phyloP scores from a whole-genome alignment of 1,140 invertebrate species.

The Heliconius himera region DNA sequence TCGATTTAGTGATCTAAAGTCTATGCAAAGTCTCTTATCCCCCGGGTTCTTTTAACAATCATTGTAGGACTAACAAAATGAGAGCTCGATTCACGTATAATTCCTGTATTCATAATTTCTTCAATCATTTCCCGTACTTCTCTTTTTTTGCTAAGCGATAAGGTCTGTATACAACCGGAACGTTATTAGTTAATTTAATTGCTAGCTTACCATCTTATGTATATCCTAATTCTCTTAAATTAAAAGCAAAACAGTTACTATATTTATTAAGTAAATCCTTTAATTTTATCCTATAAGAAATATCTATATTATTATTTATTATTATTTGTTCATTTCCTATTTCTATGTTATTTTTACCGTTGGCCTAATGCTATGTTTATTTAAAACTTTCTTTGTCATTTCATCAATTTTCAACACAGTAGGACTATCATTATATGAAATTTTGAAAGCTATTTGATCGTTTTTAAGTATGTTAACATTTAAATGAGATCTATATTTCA shows the following conservation, averaged over 20 bases:
- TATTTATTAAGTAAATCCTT: background rate
- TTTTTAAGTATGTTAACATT: too few species aligned
- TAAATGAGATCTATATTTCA: too few species aligned
- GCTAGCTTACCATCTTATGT: background rate
- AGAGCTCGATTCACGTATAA: conserved; percentile 12
- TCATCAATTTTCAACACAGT: too few species aligned
- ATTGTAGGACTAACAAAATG: conserved; percentile 9
- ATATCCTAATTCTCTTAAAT: conserved; percentile 11
- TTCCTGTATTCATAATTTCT: background rate
- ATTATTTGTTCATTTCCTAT: background rate
- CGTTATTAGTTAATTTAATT: background rate
- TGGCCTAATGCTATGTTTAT: background rate
- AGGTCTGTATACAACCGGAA: conserved; percentile 4
- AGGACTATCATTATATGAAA: too few species aligned
- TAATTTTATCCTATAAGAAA: background rate
- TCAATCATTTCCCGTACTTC: conserved; percentile 1
- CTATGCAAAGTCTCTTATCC: conserved; percentile 6
- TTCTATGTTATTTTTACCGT: background rate
- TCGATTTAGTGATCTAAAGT: too few species aligned
- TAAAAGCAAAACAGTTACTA: background rate
- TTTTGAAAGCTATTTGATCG: too few species aligned
- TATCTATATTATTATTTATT: too few species aligned
- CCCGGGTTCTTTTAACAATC: conserved; percentile 2
- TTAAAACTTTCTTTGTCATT: too few species aligned
- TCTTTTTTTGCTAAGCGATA: background rate